Conservation (phyloP, 2,888 invertebrate species). For the Agrochola lota region DNA sequence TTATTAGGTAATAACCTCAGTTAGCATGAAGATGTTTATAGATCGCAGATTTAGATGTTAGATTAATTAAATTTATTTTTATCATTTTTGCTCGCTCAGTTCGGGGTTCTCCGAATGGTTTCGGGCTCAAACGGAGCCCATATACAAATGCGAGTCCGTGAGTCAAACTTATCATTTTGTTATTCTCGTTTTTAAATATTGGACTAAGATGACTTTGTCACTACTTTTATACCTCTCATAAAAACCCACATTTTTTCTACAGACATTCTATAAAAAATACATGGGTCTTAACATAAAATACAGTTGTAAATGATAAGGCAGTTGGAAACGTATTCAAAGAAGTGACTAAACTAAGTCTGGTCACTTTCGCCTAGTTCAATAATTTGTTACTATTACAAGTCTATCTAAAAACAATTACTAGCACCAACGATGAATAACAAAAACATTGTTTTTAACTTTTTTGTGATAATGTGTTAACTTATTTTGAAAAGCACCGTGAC, state of each 20-base stretch:
- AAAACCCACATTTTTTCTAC: neutral
- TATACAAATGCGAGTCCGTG: neutral
- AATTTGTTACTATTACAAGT: slow-evolving; percentile 53
- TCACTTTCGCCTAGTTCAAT: slow-evolving; percentile 22
- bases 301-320: slow-evolving; percentile 41
- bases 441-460: slow-evolving; percentile 43
- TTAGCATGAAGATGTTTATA: slow-evolving; percentile 1
- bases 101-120: neutral
- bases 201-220: slow-evolving; percentile 22
- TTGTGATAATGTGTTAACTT: slow-evolving; percentile 39
- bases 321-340: slow-evolving; percentile 23
- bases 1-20: neutral
- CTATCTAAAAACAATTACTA: slow-evolving; percentile 62
- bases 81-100: neutral
- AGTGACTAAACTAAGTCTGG: slow-evolving; percentile 16
- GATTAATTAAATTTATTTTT: neutral
- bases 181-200: slow-evolving; percentile 12
- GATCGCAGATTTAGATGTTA: neutral
- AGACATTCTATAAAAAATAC: neutral
- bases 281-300: slow-evolving; percentile 19
- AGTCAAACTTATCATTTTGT: neutral
- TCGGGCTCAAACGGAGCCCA: neutral
- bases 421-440: slow-evolving; percentile 67
- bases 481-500: slow-evolving; percentile 52
- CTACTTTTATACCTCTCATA: neutral